Evolutionary conservation across 2,113 vertebrate genomes (phyloP).

Genomic region (Oryzias javanicus): DNA sequence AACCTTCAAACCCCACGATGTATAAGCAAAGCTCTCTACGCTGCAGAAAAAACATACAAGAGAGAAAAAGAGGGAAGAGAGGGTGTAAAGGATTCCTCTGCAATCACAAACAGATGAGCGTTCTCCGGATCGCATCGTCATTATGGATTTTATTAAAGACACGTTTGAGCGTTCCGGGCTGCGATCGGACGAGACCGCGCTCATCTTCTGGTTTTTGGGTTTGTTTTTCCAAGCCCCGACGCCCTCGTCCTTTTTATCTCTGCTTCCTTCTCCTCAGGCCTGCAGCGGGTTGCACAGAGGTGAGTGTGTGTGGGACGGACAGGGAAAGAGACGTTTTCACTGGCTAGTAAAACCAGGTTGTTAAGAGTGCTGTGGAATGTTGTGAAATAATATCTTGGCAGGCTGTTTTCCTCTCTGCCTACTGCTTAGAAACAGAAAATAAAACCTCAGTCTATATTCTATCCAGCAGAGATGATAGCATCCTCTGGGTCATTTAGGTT

Average conservation of each 20-base stretch:
- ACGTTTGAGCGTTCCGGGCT: slow-evolving; percentile 47
- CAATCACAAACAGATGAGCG: slow-evolving; percentile 70
- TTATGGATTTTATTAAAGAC: slow-evolving; percentile 42
- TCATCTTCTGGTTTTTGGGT: slow-evolving; percentile 18
- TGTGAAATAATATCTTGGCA: slow-evolving; percentile 63
- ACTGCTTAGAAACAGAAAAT: slow-evolving; percentile 44
- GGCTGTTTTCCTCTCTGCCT: slow-evolving; percentile 48
- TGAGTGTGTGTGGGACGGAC: slow-evolving; percentile 63
- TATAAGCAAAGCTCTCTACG: neutral
- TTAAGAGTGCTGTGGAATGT: slow-evolving; percentile 43
- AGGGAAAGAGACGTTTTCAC: slow-evolving; percentile 51
- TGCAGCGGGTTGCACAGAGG: slow-evolving; percentile 54
- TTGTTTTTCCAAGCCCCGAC: slow-evolving; percentile 36
- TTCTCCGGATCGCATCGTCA: slow-evolving; percentile 19
- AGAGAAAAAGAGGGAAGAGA: neutral
- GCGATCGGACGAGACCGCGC: slow-evolving; percentile 30
- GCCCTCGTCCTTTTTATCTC: neutral
- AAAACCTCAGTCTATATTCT: slow-evolving; percentile 25
- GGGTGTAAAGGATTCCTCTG: slow-evolving; percentile 55
- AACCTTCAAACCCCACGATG: too few relatives aligned
- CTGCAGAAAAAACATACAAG: neutral
- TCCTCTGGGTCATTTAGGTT: slow-evolving; percentile 39
- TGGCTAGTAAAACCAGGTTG: slow-evolving; percentile 56
- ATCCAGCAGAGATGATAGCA: slow-evolving; percentile 53
- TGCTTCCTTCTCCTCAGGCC: slow-evolving; percentile 31